Percentiles rank a stretch among this genome's conserved stretches.
These are phyloP conservation scores for Loxodonta africana DNA, from an alignment of 2,113 vertebrate species.

Conservation along the genomic window DNA sequence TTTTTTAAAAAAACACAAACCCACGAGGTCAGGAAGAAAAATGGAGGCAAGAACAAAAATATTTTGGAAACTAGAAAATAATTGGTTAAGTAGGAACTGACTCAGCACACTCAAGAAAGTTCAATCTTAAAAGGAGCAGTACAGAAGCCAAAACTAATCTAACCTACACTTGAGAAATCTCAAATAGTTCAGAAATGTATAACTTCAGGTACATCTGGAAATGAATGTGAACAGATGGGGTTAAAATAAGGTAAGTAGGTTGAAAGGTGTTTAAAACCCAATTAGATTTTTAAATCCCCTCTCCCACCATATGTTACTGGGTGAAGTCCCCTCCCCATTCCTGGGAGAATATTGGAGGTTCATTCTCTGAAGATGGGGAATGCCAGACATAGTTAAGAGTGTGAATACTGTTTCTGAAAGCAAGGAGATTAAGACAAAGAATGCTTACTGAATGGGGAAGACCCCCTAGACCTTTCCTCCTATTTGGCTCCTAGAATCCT, in stretches of 20 bases:
- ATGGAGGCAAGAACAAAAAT: slow-evolving; percentile 38
- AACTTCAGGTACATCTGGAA: slow-evolving; percentile 17
- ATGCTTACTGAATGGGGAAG: slow-evolving; percentile 1
- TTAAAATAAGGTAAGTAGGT: slow-evolving; percentile 49
- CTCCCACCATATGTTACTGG: not conserved
- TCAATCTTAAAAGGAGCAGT: slow-evolving; percentile 41
- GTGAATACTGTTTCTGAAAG: slow-evolving; percentile 30
- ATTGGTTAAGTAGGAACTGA: not conserved
- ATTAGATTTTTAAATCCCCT: slow-evolving; percentile 51
- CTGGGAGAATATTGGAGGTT: slow-evolving; percentile 31
- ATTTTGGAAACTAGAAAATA: slow-evolving; percentile 46
- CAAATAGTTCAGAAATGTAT: not conserved
- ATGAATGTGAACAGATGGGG: not conserved
- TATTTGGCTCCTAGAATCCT: not conserved
- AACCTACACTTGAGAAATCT: slow-evolving; percentile 23
- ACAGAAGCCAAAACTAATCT: not conserved
- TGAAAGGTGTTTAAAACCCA: slow-evolving; percentile 59
- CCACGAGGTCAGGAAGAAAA: slow-evolving; percentile 37
- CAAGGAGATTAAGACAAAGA: slow-evolving; percentile 61
- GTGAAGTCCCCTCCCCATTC: not conserved
- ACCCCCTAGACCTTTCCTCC: not conserved
- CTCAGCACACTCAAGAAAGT: slow-evolving; percentile 2
- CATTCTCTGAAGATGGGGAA: not conserved
- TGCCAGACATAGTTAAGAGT: not conserved
- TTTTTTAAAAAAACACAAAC: not conserved